Evolutionary conservation across 2,888 invertebrate genomes (phyloP).

Genomic region (Pyrgus malvae): DNA sequence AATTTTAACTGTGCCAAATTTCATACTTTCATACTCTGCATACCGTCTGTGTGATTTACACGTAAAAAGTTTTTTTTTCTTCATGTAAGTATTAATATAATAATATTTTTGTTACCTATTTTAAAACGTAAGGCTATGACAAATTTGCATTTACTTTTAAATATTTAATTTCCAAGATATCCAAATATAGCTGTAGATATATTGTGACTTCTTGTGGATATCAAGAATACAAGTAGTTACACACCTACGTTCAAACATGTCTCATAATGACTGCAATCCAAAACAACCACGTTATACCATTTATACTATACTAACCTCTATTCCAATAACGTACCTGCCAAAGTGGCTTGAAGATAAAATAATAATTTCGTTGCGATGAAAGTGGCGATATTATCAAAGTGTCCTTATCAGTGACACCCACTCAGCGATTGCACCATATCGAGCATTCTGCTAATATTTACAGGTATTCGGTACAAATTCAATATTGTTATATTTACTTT

Average conservation of each 20-base stretch:
- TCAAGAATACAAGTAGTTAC: neutral
- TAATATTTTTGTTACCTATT: too few species aligned
- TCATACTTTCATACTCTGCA: too few species aligned
- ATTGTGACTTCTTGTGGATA: neutral
- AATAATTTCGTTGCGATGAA: slow-evolving; percentile 25
- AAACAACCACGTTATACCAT: neutral
- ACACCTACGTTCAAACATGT: neutral
- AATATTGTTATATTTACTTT: slow-evolving; percentile 1
- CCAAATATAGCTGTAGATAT: too few species aligned
- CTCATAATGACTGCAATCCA: slow-evolving; percentile 15
- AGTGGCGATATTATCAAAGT: slow-evolving; percentile 15
- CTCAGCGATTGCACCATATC: slow-evolving; percentile 20
- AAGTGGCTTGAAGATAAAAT: slow-evolving; percentile 1
- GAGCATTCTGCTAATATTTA: slow-evolving; percentile 16
- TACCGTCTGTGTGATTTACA: too few species aligned
- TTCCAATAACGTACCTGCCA: neutral
- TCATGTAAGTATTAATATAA: too few species aligned
- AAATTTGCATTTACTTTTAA: too few species aligned
- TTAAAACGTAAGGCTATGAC: too few species aligned
- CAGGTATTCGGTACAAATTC: slow-evolving; percentile 9
- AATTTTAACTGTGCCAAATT: too few species aligned
- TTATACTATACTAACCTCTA: neutral
- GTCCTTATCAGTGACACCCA: slow-evolving; percentile 23
- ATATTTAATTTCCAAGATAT: too few species aligned
- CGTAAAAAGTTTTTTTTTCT: too few species aligned